Evolutionary conservation across 2,113 vertebrate genomes (phyloP), one percentile per base, ranked within the genome.

Genomic region (Festucalex cinctus): DNA sequence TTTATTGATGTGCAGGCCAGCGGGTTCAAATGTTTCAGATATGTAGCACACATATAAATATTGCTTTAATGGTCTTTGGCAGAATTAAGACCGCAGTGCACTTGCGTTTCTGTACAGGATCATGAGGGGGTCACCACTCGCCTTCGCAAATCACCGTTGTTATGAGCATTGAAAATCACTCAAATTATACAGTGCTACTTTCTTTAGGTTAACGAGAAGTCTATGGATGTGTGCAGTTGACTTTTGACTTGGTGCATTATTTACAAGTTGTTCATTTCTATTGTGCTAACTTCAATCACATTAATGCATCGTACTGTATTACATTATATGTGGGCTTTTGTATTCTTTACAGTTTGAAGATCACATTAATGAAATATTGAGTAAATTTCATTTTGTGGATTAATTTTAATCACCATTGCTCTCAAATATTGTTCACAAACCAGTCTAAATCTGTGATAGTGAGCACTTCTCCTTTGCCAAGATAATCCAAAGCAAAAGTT

Each of bases 1-100:
- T 65, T 65, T 68, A 60, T 66, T 32, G 53, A 68, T 46, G 28
- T 39, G 19, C 16, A 28, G 17, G 13, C 22, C 22, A 49, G 24
- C 41, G 43, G 36, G 59, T 10, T 19, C 17, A 14, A 58, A 56
- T 10, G 8, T 28, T 19, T 57, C 35, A 14, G 19, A 61, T 54
- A n/a, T 10, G 2, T 7, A 6, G 37, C 19, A 9, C n/a, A 41
- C 3, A 26, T 36, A 26, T 51, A 37, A 37, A 41, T 22, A 49
- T 32, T 48, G 17, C 17, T 35, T 61, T 41, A 61, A 14, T 41
- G n/a, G 20, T 24, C 14, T 26, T 65, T 35, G 9, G 26, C 39
- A 14, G 39, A 43, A 43, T 62, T 43, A 24, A 9, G n/a, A 9
- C 7, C 13, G 12, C n/a, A 8, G 37, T 5, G n/a, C 41, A 41